Conservation (phyloP, 37 sponge, comb jelly and placozoan genomes). For the Oopsacas minuta region DNA sequence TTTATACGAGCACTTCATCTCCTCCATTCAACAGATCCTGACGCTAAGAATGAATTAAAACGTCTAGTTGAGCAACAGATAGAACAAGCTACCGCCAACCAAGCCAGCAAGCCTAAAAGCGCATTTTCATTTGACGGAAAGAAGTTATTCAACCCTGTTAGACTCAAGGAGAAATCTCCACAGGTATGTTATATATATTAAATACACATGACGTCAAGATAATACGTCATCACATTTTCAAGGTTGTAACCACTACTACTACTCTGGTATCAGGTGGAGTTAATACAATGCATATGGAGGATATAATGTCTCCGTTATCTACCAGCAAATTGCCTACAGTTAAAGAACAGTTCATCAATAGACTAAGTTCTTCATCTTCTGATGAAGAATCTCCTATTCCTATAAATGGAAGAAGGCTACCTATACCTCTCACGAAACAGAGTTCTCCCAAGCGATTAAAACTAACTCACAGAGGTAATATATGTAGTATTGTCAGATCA, state of each 20-base stretch:
- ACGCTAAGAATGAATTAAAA: not conserved
- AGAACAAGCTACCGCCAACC: not conserved
- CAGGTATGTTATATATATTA: not conserved
- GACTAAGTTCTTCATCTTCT: not conserved
- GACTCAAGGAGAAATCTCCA: conserved; percentile 11
- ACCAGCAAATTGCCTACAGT: not conserved
- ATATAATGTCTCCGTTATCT: not conserved
- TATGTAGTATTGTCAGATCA: not conserved
- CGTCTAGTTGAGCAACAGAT: not conserved
- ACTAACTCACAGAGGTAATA: not conserved
- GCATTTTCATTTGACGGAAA: not conserved
- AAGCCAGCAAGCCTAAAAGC: not conserved
- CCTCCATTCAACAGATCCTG: not conserved
- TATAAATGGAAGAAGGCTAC: not conserved
- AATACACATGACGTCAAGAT: not conserved
- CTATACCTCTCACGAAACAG: not conserved
- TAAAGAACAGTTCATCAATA: not conserved
- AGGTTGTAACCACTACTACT: conserved; percentile 6
- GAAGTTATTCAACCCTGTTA: not conserved
- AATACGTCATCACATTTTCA: not conserved
- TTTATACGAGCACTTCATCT: not conserved
- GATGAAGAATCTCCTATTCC: not conserved
- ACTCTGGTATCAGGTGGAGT: not conserved
- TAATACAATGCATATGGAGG: not conserved
- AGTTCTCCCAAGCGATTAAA: not conserved